phyloP scores from a whole-genome alignment of 2,113 vertebrate genomes.

The Terrapene triunguis region DNA sequence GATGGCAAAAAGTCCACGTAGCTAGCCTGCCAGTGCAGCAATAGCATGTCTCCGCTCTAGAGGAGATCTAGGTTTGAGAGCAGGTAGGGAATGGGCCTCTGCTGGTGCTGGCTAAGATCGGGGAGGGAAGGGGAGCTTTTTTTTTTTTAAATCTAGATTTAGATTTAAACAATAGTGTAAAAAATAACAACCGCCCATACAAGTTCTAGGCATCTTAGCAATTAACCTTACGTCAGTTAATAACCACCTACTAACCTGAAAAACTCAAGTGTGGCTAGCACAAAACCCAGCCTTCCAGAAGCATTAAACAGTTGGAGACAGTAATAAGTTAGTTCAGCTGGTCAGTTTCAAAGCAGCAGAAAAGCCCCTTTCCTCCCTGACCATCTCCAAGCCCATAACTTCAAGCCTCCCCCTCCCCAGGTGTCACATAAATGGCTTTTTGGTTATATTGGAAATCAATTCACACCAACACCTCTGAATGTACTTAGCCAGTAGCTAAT shows the following conservation, averaged over 20 bases:
- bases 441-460: neutral
- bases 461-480: rapidly evolving
- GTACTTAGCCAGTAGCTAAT: no score
- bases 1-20: neutral
- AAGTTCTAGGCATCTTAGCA: neutral
- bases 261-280: neutral
- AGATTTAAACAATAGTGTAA: neutral
- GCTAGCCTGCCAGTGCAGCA: neutral
- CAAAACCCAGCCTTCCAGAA: neutral
- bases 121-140: neutral
- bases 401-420: neutral
- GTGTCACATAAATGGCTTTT: neutral
- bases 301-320: neutral
- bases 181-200: neutral
- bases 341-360: neutral
- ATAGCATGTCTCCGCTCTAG: neutral
- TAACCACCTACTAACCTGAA: neutral
- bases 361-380: neutral
- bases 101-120: neutral
- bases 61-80: neutral
- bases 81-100: neutral
- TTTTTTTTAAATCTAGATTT: neutral
- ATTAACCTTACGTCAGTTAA: neutral
- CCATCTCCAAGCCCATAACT: neutral
- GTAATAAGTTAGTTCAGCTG: neutral